Conservation (phyloP, 2,113 vertebrate genomes). For the Tachycineta bicolor region DNA sequence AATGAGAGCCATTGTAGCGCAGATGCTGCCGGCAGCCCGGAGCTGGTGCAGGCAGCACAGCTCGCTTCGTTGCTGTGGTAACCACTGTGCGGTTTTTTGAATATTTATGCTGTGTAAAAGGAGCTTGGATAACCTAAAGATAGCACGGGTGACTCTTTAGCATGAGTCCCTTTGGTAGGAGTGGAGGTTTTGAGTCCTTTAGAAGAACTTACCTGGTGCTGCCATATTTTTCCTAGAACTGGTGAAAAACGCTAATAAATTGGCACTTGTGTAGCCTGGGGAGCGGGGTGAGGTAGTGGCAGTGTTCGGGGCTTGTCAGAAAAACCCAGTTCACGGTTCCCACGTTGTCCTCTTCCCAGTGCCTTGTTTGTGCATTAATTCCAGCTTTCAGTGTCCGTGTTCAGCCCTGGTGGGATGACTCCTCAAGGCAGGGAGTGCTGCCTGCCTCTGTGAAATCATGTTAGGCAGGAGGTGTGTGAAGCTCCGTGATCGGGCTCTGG, state of each 20-base stretch:
- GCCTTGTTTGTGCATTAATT: not conserved
- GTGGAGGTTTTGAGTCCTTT: not conserved
- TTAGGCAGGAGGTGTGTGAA: conserved; percentile 90
- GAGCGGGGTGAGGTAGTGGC: not conserved
- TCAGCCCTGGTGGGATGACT: not conserved
- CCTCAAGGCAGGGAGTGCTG: conserved; percentile 88
- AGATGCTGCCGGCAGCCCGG: not conserved
- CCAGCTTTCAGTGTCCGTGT: not conserved
- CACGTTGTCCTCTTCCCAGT: not conserved
- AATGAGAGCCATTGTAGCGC: not conserved
- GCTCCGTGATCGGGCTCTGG: conserved; percentile 89
- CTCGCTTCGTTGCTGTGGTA: not conserved
- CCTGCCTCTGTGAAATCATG: conserved; percentile 93
- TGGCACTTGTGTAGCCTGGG: not conserved
- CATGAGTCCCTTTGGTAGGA: not conserved
- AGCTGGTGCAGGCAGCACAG: not conserved
- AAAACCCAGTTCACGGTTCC: not conserved
- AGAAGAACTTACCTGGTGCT: not conserved
- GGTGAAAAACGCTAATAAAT: not conserved
- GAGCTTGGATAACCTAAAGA: not conserved
- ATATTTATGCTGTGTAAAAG: not conserved
- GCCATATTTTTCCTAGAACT: not conserved
- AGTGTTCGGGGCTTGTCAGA: not conserved
- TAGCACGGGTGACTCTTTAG: not conserved
- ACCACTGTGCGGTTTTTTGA: not conserved